Evolutionary conservation across 1,140 invertebrate species (phyloP), one percentile per base, ranked within the genome.

Genomic region (Leptestheria dahalacensis): DNA sequence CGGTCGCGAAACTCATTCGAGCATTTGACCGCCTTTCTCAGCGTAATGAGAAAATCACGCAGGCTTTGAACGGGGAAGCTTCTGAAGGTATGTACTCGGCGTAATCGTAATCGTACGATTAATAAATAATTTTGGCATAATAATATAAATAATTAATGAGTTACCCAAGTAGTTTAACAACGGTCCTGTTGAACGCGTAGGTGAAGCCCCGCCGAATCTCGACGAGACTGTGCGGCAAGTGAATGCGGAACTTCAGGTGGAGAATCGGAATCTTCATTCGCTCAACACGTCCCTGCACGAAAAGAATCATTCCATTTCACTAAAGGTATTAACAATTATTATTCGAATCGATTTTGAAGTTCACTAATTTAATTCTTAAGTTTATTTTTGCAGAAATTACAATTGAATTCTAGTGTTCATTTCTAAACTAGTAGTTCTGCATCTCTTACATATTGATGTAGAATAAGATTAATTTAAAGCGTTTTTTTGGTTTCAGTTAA

Each of bases 1-100:
- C 92, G 25, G 93, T 97, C 54, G 91, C 90, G 2, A 97, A 97
- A 76, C 85, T 97, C 33, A 82, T 97, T 51, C 91, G 96, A 72
- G 92, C 91, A 6, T 97, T 97, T 77, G 94, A 97, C 74, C 79
- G 92, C 47, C 74, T 94, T 57, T 88, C 91, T 73, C 90, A 94
- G 70, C 79, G 90, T 66, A 93, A 93, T 77, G 89, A 92, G 68
- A 93, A 92, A 73, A 86, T 94, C 61, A 88, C 87, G 47, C 76
- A 84, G 63, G 85, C 88, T 11, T 79, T 97, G 4, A 91, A 91
- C 73, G 89, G 86, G 51, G 86, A 90, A 70, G 73, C 80, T 29
- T 79, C 83, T 69, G 82, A 78, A 67, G 78, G 78, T 78, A 72
- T 72, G 64, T 12, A 18, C 21, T 3, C n/a, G 18, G 9, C n/a